Evolutionary conservation across 2,888 invertebrate genomes (phyloP).

Genomic region (Oeneis ivallda): DNA sequence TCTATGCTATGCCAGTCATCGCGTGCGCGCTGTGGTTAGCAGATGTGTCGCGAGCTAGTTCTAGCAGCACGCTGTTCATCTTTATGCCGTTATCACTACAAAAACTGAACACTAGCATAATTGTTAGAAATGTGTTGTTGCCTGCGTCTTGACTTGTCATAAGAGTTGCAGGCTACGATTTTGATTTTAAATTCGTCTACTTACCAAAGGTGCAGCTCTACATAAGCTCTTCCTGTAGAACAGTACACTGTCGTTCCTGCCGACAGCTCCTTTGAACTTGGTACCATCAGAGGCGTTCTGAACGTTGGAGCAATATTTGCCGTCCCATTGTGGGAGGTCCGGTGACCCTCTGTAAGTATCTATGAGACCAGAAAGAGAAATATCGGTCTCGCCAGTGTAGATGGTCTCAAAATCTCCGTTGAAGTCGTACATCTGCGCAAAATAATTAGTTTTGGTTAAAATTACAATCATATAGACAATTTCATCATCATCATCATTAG

Average conservation of each 20-base stretch:
- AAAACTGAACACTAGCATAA: too few relatives aligned
- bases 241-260: constrained; percentile 85
- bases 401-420: constrained; percentile 89
- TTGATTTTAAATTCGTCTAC: constrained; percentile 15
- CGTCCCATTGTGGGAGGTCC: constrained; percentile 89
- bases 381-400: constrained; percentile 85
- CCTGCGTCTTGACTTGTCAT: too few relatives aligned
- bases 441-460: not conserved
- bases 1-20: too few relatives aligned
- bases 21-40: too few relatives aligned
- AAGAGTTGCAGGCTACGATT: too few relatives aligned
- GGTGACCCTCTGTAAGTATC: constrained; percentile 88
- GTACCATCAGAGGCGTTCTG: constrained; percentile 91
- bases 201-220: constrained; percentile 89
- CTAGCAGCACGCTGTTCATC: too few relatives aligned
- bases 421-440: constrained; percentile 91
- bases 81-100: too few relatives aligned
- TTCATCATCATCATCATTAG: too few relatives aligned
- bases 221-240: constrained; percentile 94
- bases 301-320: constrained; percentile 88
- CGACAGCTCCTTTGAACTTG: constrained; percentile 88
- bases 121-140: too few relatives aligned
- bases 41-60: too few relatives aligned
- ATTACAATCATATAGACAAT: too few relatives aligned
- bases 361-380: constrained; percentile 85